Evolutionary conservation across 64 coral and sea anemone species (phyloP), one percentile per base, ranked within the genome.

Genomic region (Porites australiensis): DNA sequence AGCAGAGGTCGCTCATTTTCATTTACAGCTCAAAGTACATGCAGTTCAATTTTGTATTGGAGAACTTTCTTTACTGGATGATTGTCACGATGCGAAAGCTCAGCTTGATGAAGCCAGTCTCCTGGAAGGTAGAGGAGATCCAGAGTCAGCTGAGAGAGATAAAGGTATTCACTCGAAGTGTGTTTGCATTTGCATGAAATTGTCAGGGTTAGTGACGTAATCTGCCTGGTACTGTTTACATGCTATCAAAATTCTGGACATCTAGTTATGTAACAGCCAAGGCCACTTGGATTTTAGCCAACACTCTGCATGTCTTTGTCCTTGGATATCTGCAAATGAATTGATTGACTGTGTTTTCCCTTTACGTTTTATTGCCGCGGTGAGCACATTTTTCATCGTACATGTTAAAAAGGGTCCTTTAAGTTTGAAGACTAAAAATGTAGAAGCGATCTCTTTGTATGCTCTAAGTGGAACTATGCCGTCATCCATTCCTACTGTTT

Each of bases 1-100:
- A 96, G 49, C 81, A 75, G 69, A 93, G 74, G 49, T 96, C 94
- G 58, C 15, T 88, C 77, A 94, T 95, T 71, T 77, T 91, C 16
- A 74, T 91, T 53, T 52, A 93, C 27, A 69, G 86, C 69, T 75
- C 54, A 57, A 90, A 75, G 72, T 74, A 94, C 76, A 67, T 94
- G 79, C 80, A 75, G 77, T 97, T 99, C 13, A 90, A 59, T 82
- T 85, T 96, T 60, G 90, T 93, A 16, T 86, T 96, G 61, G 98
- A 99, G 65, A 86, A 87, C 8, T 90, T 99, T 64, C 77, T 99
- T 10, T 69, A 93, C 69, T 99, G 98, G 98, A 59, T 99, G 62
- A 86, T 99, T 58, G 77, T 75, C 18, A 96, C 81, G 7, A 88
- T 88, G 63, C 96, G 86, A 50, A 93, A 89, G 61, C 83, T 94